Evolutionary conservation across 2,888 invertebrate species (phyloP).

Genomic region (Himalopsyche tibetana): DNA sequence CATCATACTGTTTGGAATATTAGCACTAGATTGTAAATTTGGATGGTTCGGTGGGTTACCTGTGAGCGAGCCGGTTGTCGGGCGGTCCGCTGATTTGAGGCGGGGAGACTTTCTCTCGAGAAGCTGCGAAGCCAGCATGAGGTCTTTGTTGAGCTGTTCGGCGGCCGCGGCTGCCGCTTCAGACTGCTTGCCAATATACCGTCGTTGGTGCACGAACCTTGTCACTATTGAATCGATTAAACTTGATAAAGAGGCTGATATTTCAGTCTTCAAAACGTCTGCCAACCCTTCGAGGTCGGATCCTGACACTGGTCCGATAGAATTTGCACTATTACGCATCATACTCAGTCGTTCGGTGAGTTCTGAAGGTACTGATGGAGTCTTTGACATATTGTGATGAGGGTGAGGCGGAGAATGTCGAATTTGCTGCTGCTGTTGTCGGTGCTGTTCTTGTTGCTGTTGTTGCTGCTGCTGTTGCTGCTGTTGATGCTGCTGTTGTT

Average conservation of each 20-base stretch:
- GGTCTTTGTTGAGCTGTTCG: conserved; percentile 90
- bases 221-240: conserved; percentile 93
- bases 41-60: conserved; percentile 78
- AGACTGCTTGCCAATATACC: conserved; percentile 85
- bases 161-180: conserved; percentile 88
- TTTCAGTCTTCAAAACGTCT: conserved; percentile 93
- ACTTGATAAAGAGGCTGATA: conserved; percentile 88
- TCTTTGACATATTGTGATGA: conserved; percentile 69
- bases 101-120: conserved; percentile 91
- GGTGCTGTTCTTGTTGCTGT: conserved; percentile 78
- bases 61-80: conserved; percentile 77
- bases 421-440: conserved; percentile 72
- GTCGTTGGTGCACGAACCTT: conserved; percentile 88
- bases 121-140: conserved; percentile 87
- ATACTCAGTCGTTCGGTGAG: conserved; percentile 87
- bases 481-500: conserved; percentile 71
- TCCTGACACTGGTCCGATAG: conserved; percentile 82
- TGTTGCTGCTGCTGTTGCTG: conserved; percentile 78
- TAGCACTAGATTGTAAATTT: conserved; percentile 67
- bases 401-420: conserved; percentile 69
- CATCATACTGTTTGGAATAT: conserved; percentile 74
- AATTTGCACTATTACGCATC: conserved; percentile 83
- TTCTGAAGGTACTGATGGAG: conserved; percentile 79
- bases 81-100: conserved; percentile 83
- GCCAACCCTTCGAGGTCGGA: conserved; percentile 92